Base-by-base conservation (phyloP, 2,888 invertebrate genomes). In the Chaitophorus viminalis region DNA sequence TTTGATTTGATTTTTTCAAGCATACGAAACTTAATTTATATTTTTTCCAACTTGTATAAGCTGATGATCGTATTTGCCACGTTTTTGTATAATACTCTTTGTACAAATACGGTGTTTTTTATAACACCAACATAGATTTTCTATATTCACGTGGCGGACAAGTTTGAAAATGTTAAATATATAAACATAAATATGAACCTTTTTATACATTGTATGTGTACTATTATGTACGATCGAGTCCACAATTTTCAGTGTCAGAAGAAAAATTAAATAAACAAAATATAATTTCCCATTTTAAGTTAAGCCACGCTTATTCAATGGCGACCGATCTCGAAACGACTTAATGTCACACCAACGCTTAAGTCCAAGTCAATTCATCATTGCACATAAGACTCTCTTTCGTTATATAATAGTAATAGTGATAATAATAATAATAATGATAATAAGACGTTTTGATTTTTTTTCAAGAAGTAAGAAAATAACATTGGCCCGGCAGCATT, bases 321-420 rank as follows among this genome's bases (percentile, higher is more conserved):
- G 29, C 77, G 39, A 78, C 86, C 78, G 74, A 72, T 74, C 25
- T 68, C 39, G 33, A 79, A 81, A 81, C 46, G 78, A 74, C 72
- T 81, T 81, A 54, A 79, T 75, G 87, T 75, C 36, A 81, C 81
- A 74, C 52, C 74, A n/a, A 79, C 72, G 39, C 36, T 79, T 79
- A 78, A 86, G 78, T 86, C 65, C 72, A 60, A 81, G 81, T 81
- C 87, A 39, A 87, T 87, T 87, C 79, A 87, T 87, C 87, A 81
- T 74, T 31, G 81, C 87, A 31, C 36, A 74, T 78, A 86, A 86
- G 74, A 87, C 46, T 81, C 74, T 75, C 70, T 29, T 83, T 74
- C 60, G 79, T n/a, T 74, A 65, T 81, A 87, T 74, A 72, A 78
- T 72, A 78, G 31, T 31, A 84, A 52, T 78, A 29, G 31, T 79